Conservation (phyloP, 2,113 vertebrate genomes). For the Ceyx melanurus region DNA sequence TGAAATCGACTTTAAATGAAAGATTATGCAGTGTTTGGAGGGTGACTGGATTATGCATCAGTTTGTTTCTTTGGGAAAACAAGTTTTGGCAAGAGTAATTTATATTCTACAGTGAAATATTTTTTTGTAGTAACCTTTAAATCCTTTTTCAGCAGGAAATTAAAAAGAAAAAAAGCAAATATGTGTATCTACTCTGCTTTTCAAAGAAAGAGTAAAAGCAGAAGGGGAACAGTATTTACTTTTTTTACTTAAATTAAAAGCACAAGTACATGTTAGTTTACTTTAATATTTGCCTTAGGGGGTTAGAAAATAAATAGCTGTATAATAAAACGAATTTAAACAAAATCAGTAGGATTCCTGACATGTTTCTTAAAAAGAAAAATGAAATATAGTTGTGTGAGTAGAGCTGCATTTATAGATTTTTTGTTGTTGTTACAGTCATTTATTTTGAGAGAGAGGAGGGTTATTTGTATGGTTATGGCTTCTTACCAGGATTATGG, state of each 20-base stretch:
- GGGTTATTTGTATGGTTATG: constrained; percentile 9
- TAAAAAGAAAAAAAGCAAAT: not conserved
- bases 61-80: not conserved
- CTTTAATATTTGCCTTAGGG: not conserved
- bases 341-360: not conserved
- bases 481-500: constrained; percentile 4
- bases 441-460: constrained; percentile 7
- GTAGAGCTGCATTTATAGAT: not conserved
- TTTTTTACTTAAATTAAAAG: not conserved
- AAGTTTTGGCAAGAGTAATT: not conserved
- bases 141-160: not conserved
- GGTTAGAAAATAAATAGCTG: constrained; percentile 14
- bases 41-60: accelerated
- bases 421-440: not conserved
- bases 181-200: not conserved
- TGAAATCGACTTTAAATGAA: not conserved
- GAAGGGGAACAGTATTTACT: not conserved
- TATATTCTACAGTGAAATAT: not conserved
- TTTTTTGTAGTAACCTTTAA: not conserved
- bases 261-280: not conserved
- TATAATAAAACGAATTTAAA: constrained; percentile 27
- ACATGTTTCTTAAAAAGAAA: not conserved
- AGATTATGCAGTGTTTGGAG: not conserved
- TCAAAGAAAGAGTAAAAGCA: not conserved
- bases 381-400: not conserved